These are phyloP conservation scores for Lasioglossum zephyrum DNA, from an alignment of 2,888 invertebrate species.

Conservation along the genomic window DNA sequence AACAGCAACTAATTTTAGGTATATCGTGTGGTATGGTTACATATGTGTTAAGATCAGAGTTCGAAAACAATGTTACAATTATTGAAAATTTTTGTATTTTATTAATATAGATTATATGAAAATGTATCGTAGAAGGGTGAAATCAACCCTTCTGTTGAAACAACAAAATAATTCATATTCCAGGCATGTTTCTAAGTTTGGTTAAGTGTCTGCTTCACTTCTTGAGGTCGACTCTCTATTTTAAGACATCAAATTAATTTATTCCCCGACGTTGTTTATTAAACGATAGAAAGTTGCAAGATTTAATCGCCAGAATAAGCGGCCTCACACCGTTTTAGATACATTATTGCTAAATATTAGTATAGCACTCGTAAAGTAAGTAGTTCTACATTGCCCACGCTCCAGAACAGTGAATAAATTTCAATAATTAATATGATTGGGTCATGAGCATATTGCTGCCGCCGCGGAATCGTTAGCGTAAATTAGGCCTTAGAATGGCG, in stretches of 20 bases:
- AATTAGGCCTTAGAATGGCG: constrained; percentile 24
- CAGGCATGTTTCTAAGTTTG: neutral
- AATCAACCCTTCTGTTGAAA: neutral
- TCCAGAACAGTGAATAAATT: neutral
- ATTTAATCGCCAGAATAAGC: neutral
- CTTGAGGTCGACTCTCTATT: neutral
- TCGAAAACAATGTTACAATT: neutral
- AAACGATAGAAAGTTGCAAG: neutral
- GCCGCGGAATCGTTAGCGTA: constrained; percentile 24
- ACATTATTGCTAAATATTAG: neutral
- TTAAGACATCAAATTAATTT: neutral
- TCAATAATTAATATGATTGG: constrained; percentile 2
- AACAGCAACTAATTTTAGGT: no score
- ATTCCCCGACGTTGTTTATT: neutral
- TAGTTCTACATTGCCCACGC: neutral
- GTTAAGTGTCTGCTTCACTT: neutral
- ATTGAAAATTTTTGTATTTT: neutral
- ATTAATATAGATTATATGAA: neutral
- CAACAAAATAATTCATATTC: neutral
- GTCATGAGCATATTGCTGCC: constrained; percentile 6
- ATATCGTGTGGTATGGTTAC: no score
- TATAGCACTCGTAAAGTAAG: neutral
- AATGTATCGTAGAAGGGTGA: neutral
- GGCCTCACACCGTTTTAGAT: neutral
- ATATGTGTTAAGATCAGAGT: no score